Conservation (phyloP, 2,888 invertebrate genomes). For the Acrocera orbiculus region DNA sequence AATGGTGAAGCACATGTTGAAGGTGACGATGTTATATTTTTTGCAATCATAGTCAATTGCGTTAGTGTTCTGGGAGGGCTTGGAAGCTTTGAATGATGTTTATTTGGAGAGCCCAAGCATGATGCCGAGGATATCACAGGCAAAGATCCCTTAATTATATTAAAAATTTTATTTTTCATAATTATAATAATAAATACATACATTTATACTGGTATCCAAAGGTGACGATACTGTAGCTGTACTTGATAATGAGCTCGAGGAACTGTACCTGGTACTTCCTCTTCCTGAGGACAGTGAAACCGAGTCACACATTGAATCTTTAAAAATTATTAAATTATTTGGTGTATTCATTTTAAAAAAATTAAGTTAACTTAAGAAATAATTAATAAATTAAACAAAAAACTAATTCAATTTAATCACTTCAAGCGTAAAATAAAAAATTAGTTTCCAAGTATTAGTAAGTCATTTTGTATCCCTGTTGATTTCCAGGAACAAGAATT, state of each 20-base stretch:
- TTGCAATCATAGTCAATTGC: too few species aligned
- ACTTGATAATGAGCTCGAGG: slow-evolving; percentile 34
- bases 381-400: too few species aligned
- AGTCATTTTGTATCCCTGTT: too few species aligned
- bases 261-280: slow-evolving; percentile 32
- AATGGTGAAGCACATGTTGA: slow-evolving; percentile 29
- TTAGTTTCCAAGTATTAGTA: too few species aligned
- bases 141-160: too few species aligned
- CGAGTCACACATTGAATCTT: slow-evolving; percentile 22
- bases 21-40: too few species aligned
- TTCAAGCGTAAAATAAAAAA: too few species aligned
- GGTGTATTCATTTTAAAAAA: not conserved
- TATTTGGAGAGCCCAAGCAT: too few species aligned
- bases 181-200: slow-evolving; percentile 8
- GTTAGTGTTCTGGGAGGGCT: too few species aligned
- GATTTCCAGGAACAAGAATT: too few species aligned
- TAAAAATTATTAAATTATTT: not conserved
- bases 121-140: slow-evolving; percentile 25
- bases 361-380: too few species aligned
- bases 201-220: slow-evolving; percentile 26
- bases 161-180: slow-evolving; percentile 9
- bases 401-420: too few species aligned
- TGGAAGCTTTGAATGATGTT: slow-evolving; percentile 19
- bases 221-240: slow-evolving; percentile 34
- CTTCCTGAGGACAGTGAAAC: slow-evolving; percentile 22